Evolutionary conservation across 2,113 vertebrate species (phyloP).

Genomic region (Sturnus vulgaris): DNA sequence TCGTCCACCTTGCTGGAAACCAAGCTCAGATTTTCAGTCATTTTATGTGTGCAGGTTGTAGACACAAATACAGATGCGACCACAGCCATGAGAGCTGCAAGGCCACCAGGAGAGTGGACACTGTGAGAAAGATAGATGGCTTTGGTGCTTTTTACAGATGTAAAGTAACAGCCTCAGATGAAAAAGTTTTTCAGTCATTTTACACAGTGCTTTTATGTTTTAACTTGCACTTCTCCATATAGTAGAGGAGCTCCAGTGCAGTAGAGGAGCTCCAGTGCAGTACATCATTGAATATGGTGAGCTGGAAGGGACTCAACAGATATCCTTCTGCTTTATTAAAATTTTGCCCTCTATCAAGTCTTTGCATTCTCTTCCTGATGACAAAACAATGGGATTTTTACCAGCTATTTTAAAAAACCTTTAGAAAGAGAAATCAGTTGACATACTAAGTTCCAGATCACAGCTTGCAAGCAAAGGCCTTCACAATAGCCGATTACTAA

Average conservation of each 20-base stretch:
- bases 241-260: not conserved
- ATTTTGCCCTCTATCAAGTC: not conserved
- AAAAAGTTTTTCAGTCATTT: not conserved
- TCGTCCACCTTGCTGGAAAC: not conserved
- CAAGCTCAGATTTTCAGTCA: not conserved
- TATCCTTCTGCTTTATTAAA: not conserved
- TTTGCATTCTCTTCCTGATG: not conserved
- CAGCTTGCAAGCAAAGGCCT: not conserved
- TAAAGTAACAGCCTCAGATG: not conserved
- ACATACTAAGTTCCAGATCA: not conserved
- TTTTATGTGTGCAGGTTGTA: not conserved
- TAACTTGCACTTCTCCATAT: not conserved
- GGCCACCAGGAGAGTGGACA: not conserved
- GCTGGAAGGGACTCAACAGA: not conserved
- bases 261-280: not conserved
- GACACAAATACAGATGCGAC: not conserved
- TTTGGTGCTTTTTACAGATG: not conserved
- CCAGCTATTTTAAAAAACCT: not conserved
- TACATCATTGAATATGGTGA: not conserved
- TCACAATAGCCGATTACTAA: not conserved
- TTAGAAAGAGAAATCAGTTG: not conserved
- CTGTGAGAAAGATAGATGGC: accelerated
- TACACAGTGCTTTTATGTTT: not conserved
- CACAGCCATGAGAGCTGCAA: not conserved
- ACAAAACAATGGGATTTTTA: not conserved